Evolutionary conservation across 2,113 vertebrate species (phyloP).

Genomic region (Cololabis saira): DNA sequence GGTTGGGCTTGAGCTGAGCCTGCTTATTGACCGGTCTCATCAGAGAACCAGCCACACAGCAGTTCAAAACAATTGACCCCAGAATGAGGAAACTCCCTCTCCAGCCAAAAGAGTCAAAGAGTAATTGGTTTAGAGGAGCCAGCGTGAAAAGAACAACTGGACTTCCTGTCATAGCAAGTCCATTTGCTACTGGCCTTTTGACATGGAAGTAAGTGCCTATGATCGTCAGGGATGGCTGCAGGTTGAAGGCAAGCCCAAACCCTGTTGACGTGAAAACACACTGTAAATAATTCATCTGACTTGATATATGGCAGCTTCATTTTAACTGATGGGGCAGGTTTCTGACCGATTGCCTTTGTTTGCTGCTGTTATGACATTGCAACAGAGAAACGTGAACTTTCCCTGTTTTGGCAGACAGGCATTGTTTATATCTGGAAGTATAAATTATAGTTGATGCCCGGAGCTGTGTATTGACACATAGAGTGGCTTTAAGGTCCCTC

Average conservation of each 20-base stretch:
- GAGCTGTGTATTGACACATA: too few relatives aligned
- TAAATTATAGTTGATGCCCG: too few relatives aligned
- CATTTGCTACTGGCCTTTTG: conserved; percentile 83
- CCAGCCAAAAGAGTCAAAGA: conserved; percentile 87
- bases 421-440: too few relatives aligned
- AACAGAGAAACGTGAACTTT: too few relatives aligned
- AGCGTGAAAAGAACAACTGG: conserved; percentile 83
- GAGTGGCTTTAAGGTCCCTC: too few relatives aligned
- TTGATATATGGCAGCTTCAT: background rate
- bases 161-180: conserved; percentile 85
- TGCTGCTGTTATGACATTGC: too few relatives aligned
- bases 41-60: conserved; percentile 85
- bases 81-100: conserved; percentile 86
- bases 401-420: too few relatives aligned
- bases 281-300: background rate
- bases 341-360: too few relatives aligned
- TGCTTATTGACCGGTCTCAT: conserved; percentile 81
- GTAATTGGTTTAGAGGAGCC: conserved; percentile 85
- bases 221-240: conserved; percentile 87
- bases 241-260: conserved; percentile 86
- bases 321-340: too few relatives aligned
- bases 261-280: conserved; percentile 68
- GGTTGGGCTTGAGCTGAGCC: background rate
- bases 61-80: conserved; percentile 81
- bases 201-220: conserved; percentile 85